Base-by-base conservation (phyloP, 1,140 invertebrate species). In the Pseudoatta argentina region DNA sequence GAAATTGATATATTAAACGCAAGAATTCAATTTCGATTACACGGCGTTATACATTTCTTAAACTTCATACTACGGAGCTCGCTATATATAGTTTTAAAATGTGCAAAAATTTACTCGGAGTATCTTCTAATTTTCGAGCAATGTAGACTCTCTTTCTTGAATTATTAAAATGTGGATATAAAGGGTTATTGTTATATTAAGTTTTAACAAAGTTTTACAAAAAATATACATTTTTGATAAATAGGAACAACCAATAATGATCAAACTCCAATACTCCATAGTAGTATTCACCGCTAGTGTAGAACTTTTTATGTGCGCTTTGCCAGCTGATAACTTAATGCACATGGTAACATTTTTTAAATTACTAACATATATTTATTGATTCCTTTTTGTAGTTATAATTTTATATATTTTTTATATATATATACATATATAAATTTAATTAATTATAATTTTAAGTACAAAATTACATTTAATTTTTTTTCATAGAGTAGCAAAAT, bases 291-390 rank as follows among this genome's bases (percentile, higher is more conserved):
- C 71, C n/a, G 87, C 90, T 0, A 67, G 86, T 5, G 12, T 87
- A 7, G 90, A 87, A 64, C 88, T 92, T 34, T 88, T 92, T 44
- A 86, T 92, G 30, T 91, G 89, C 34, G 81, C 86, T 71, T 90
- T 90, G 67, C 79, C 90, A 51, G 79, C 87, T n/a, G 85, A 91
- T 24, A 76, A 66, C n/a, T 64, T 88, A 48, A 87, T 67, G 8
- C 44, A 39, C 12, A 78, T 39, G 89, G 90, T 88, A 83, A 75
- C 14, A 5, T n/a, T 44, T 10, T 44, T 44, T 10, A 12, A 44
- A 44, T 44, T 8, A 44, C 1, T 44, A 30, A 30, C 6, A 30
- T 30, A 44, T 44, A 10, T 44, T 44, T 44, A 44, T 10, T 44
- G 39, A 44, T 44, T 44, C 10, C 12, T 44, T 10, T 44, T 44